Evolutionary conservation across 2,113 vertebrate genomes (phyloP), one percentile per base, ranked within the genome.

Genomic region (Hiodon tergisus): DNA sequence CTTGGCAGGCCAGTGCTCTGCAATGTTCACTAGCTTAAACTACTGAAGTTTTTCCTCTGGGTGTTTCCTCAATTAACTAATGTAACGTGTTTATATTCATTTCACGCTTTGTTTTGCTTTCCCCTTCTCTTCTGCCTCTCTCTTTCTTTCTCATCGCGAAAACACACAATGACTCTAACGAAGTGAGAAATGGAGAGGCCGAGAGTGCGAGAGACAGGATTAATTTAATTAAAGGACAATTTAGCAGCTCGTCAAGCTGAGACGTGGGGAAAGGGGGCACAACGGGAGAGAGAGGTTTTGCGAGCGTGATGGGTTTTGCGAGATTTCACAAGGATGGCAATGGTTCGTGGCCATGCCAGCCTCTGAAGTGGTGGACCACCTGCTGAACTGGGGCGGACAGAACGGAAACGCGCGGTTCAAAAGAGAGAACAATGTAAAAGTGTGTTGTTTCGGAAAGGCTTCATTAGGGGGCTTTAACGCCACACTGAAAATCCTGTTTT

Each of bases 141-240:
- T 78, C 77, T 80, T 62, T 72, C 54, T 74, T 62, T 72, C 54
- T 74, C 82, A 83, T 88, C 82, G 79, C 84, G 78, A 73, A 77
- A 67, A 67, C 81, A 80, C 80, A 90, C 84, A 90, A 88, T 85
- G 82, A 84, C 81, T 81, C 78, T 61, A 66, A 74, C 80, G 81
- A 83, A 78, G 83, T 83, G 85, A 85, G 84, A 83, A 79, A 85
- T 79, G 54, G 31, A 53, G 72, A 70, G 67, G 54, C 16, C 77
- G 68, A 14, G 66, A 74, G 51, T 5, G 3, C 52, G 60, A 74
- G 52, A 72, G 82, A 77, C 74, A 76, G 77, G 80, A 81, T 83
- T 89, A 84, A 91, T 89, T 81, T 88, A 82, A 89, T 88, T 77
- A 79, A 55, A 9, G 55, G 57, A 66, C 69, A 74, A 78, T 85